Evolutionary conservation across 1,140 invertebrate species (phyloP), one percentile per base, ranked within the genome.

Genomic region (Brachionus rubens): DNA sequence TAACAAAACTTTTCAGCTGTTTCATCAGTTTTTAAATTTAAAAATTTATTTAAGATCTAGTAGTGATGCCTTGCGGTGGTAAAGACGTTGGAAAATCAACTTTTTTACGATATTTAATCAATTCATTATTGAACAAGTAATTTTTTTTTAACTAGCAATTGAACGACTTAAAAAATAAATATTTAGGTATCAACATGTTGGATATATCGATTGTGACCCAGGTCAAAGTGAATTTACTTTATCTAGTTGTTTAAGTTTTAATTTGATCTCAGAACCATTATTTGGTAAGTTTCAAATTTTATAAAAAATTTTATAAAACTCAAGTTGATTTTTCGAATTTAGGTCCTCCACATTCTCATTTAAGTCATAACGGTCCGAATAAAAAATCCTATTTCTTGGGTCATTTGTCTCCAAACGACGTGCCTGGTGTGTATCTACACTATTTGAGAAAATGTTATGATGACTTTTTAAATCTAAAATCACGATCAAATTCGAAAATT

Each of bases 41-140:
- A n/a, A n/a, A n/a, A n/a, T 10, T 12, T 21, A 28, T 9, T 28
- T 54, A 36, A 59, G 54, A 16, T 7, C 36, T 19, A 43, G 40
- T 65, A 19, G 28, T 72, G 9, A 72, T 72, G 68, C 30, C 50
- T 9, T 72, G 68, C 12, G 72, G 72, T 6, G 52, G 52, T 6
- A 76, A 76, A 48, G 72, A 76, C 47, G 72, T 76, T 19, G 72
- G 72, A 41, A 76, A 76, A 30, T 76, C 72, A 24, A 76, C 72
- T 7, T 76, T 76, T 76, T 21, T 76, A 6, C 28, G 72, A 5
- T 56, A 56, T 62, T 30, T 76, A 9, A 43, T 76, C 9, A 76
- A 76, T 33, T 56, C 28, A 14, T 16, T 76, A 26, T 28, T 76
- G 1, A 76, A 54, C 21, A 21, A 28, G 68, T 72, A 52, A 46